phyloP scores from a whole-genome alignment of 1,140 invertebrate genomes.

The Camponotus vicinus region DNA sequence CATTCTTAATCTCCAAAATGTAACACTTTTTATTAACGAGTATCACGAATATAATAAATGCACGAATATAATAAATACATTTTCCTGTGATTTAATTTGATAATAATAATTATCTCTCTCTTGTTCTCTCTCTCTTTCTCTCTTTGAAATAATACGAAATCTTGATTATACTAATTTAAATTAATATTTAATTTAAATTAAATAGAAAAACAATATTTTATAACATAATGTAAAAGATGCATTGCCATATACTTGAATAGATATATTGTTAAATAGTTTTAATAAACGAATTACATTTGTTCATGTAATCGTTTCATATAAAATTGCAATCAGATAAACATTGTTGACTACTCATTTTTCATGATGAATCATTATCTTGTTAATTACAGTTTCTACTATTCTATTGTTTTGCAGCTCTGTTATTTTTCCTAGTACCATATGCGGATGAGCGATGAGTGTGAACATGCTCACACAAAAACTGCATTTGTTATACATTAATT shows the following conservation, averaged over 20 bases:
- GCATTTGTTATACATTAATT: too few species aligned
- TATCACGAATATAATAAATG: background rate
- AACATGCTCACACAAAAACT: too few species aligned
- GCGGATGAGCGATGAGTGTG: too few species aligned
- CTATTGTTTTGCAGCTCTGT: background rate
- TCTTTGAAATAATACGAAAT: background rate
- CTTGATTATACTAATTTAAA: background rate
- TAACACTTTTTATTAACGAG: background rate
- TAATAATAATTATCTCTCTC: background rate
- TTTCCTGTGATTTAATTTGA: background rate
- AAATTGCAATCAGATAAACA: background rate
- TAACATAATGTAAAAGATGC: background rate
- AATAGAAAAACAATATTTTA: background rate
- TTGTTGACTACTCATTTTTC: background rate
- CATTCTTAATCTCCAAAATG: conserved; percentile 2
- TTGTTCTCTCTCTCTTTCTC: too few species aligned
- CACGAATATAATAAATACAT: background rate
- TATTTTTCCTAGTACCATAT: conserved; percentile 2
- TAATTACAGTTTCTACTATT: background rate
- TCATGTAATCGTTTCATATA: background rate
- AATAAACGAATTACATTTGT: background rate
- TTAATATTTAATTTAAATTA: background rate
- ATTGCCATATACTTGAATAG: background rate
- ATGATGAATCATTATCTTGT: background rate
- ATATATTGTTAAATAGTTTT: background rate